These are phyloP conservation scores for Benitochromis conjunctus DNA, from an alignment of 2,113 vertebrate species.

Conservation along the genomic window DNA sequence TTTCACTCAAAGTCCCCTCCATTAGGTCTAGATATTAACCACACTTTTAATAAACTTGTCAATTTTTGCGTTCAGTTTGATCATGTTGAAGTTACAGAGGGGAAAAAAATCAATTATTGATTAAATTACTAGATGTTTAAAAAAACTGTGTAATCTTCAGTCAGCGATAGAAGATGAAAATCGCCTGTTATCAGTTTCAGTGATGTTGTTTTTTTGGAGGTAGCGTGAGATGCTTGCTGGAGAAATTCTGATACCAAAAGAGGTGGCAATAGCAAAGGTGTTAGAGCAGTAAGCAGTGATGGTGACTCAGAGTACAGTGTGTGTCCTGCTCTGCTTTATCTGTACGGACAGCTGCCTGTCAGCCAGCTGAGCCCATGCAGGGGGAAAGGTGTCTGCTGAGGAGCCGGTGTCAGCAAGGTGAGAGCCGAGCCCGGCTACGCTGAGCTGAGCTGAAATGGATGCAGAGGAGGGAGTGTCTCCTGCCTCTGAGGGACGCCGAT, in stretches of 20 bases:
- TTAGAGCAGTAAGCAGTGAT: constrained; percentile 34
- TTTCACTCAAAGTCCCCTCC: constrained; percentile 15
- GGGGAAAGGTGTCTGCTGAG: constrained; percentile 50
- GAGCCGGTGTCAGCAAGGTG: constrained; percentile 61
- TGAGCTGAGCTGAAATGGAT: constrained; percentile 59
- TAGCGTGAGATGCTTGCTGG: background rate
- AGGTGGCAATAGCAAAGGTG: constrained; percentile 29
- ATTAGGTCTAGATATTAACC: constrained; percentile 19
- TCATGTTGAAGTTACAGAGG: background rate
- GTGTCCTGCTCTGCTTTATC: constrained; percentile 42
- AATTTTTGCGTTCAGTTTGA: background rate
- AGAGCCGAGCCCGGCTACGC: constrained; percentile 32
- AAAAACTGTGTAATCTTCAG: background rate
- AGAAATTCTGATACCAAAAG: constrained; percentile 2
- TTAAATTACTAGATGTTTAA: background rate
- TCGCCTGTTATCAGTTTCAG: background rate
- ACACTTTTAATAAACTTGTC: background rate
- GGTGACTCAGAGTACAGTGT: constrained; percentile 41
- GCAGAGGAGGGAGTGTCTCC: constrained; percentile 40
- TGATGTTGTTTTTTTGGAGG: background rate
- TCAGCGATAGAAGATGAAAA: rapidly evolving
- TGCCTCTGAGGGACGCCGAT: constrained; percentile 69
- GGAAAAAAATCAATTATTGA: background rate
- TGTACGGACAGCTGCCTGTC: constrained; percentile 69
- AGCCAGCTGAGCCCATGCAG: constrained; percentile 61